Conservation (phyloP, 2,113 vertebrate genomes). For the Phylloscopus whistleri region DNA sequence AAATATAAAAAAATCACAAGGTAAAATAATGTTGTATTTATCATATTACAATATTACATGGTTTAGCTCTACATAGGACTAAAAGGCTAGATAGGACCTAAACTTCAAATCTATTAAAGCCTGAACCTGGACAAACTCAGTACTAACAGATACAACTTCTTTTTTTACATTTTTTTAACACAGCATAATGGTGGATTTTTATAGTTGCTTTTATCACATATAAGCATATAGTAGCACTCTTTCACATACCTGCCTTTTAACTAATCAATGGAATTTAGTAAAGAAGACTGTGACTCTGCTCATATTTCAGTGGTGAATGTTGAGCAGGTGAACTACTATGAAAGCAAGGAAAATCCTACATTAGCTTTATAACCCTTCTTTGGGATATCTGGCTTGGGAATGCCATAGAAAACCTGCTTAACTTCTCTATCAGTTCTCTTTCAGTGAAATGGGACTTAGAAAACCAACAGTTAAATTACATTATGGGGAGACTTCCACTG, state of each 20-base stretch:
- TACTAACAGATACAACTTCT: neutral
- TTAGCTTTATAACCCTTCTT: neutral
- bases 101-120: neutral
- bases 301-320: accelerated
- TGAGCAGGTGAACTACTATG: neutral
- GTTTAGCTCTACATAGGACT: neutral
- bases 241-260: neutral
- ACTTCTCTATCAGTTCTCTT: neutral
- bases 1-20: neutral
- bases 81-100: neutral
- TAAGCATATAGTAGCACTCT: neutral
- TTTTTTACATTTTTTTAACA: neutral
- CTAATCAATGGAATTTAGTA: neutral
- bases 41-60: neutral
- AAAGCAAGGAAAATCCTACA: neutral
- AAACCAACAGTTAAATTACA: neutral
- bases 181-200: neutral
- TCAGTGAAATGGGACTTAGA: neutral
- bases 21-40: neutral
- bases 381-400: neutral
- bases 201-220: neutral
- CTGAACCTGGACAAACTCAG: neutral
- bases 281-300: neutral
- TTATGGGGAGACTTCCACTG: neutral
- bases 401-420: neutral